Percentiles rank a stretch among this genome's conserved stretches.
phyloP scores from a whole-genome alignment of 2,888 invertebrate genomes.

The Diarsia mendica region DNA sequence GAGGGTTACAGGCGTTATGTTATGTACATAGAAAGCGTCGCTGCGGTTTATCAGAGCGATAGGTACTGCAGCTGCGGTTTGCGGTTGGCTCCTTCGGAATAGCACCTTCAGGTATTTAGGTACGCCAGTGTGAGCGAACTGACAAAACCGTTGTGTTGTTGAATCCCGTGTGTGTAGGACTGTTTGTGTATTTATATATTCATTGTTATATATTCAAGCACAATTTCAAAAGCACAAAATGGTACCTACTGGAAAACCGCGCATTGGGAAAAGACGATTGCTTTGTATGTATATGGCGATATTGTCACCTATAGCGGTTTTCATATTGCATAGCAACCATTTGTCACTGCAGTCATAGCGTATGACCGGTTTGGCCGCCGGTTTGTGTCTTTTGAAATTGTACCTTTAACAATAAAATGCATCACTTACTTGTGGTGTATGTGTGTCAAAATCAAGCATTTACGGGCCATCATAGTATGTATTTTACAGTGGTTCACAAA shows the following conservation, averaged over 20 bases:
- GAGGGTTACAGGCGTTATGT: not conserved
- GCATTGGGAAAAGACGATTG: not conserved
- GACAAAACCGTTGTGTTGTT: slow-evolving; percentile 35
- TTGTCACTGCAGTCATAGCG: not conserved
- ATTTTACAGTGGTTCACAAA: slow-evolving; percentile 8
- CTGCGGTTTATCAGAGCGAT: not conserved
- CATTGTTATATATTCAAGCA: slow-evolving; percentile 1
- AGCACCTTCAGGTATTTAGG: not conserved
- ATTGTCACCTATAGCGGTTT: not conserved
- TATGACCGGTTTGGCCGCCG: not conserved
- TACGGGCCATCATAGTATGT: not conserved
- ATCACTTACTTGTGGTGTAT: slow-evolving; percentile 15
- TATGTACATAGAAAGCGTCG: not conserved
- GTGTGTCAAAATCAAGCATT: not conserved
- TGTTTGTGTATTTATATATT: slow-evolving; percentile 60
- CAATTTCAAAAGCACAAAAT: not conserved
- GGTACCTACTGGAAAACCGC: not conserved
- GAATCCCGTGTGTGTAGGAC: slow-evolving; percentile 54
- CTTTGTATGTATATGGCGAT: not conserved
- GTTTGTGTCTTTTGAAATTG: not conserved
- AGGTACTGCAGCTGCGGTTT: not conserved
- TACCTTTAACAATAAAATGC: not conserved
- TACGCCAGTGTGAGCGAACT: slow-evolving; percentile 37
- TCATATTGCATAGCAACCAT: not conserved
- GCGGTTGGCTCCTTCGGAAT: not conserved